Conservation (phyloP, 2,113 vertebrate species). For the Centropus bengalensis region DNA sequence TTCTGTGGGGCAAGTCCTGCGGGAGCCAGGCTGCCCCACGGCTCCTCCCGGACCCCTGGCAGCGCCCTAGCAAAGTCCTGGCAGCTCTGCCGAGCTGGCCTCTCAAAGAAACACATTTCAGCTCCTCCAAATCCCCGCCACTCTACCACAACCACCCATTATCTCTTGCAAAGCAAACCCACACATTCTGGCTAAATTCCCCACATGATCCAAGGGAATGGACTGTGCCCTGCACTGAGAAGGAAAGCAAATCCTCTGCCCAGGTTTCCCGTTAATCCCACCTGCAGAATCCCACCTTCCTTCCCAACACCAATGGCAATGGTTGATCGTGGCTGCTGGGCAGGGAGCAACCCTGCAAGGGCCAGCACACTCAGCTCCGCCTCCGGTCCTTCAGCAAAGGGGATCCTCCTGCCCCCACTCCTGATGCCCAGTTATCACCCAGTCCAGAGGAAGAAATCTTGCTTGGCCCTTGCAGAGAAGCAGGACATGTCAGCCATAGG, state of each 20-base stretch:
- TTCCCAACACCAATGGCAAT: background rate
- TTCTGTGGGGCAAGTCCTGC: rapidly evolving
- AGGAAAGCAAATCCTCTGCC: background rate
- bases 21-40: background rate
- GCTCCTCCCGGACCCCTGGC: background rate
- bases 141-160: background rate
- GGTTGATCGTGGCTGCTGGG: rapidly evolving
- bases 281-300: background rate
- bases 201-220: background rate
- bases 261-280: background rate
- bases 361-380: background rate
- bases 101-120: background rate
- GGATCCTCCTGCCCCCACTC: background rate
- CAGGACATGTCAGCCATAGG: rapidly evolving
- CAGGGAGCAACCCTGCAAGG: background rate
- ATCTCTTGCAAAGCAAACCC: background rate
- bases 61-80: background rate
- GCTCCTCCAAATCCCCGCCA: background rate
- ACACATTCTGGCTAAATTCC: background rate
- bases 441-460: background rate
- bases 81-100: background rate
- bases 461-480: background rate
- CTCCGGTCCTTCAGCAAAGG: background rate
- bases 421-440: background rate
- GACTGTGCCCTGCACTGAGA: background rate